Conservation (phyloP, 2,797 vertebrate genomes). For the Acanthurus tractus region DNA sequence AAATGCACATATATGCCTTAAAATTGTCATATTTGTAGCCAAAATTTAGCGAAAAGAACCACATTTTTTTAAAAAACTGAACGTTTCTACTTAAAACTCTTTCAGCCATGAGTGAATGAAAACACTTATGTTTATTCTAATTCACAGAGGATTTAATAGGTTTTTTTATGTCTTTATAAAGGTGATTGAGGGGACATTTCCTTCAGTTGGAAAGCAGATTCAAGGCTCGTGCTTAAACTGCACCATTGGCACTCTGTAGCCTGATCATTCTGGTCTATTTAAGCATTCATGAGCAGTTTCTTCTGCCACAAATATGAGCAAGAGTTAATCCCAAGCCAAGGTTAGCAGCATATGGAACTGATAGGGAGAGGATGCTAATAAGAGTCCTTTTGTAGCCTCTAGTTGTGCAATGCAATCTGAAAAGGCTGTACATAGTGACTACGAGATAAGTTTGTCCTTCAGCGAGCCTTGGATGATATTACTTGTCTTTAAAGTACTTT, state of each 20-base stretch:
- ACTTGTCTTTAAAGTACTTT: constrained; percentile 29
- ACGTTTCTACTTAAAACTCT: neutral
- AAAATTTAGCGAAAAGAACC: constrained; percentile 8
- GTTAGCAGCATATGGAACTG: constrained; percentile 43
- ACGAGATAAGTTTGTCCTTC: constrained; percentile 55
- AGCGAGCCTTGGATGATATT: constrained; percentile 32
- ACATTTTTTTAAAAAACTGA: neutral
- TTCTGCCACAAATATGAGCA: constrained; percentile 4
- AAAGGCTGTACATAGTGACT: constrained; percentile 33
- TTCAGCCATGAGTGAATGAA: neutral
- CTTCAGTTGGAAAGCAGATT: constrained; percentile 18
- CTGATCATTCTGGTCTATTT: constrained; percentile 30
- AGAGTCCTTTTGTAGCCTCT: constrained; percentile 32
- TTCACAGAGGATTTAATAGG: neutral
- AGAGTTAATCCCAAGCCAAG: constrained; percentile 55
- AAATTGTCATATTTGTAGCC: neutral
- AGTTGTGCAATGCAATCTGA: constrained; percentile 28
- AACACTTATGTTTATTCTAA: neutral
- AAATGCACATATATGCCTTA: neutral
- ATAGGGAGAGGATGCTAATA: constrained; percentile 41
- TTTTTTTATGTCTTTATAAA: neutral
- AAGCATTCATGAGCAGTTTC: constrained; percentile 52
- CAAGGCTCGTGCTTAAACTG: neutral
- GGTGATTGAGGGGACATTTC: constrained; percentile 7
- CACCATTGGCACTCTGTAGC: constrained; percentile 3